A percentile compares a stretch with the other conserved stretches of the same genome.
These are phyloP conservation scores for Lasioglossum figueresi DNA, from an alignment of 2,888 invertebrate genomes.

Conservation along the genomic window DNA sequence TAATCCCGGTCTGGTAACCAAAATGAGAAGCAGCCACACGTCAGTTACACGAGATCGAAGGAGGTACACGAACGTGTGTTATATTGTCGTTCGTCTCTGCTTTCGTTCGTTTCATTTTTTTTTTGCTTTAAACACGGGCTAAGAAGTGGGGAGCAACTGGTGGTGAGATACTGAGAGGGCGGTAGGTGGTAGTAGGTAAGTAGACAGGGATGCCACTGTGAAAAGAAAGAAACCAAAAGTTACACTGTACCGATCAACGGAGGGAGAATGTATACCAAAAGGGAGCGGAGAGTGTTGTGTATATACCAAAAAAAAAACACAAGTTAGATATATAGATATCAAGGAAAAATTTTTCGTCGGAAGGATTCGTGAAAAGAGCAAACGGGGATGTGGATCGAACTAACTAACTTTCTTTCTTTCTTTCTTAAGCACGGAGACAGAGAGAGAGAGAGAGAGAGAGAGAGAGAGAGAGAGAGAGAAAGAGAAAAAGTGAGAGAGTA, in stretches of 20 bases:
- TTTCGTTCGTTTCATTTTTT: slow-evolving; percentile 14
- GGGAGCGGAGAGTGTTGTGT: not conserved
- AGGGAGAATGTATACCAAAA: slow-evolving; percentile 5
- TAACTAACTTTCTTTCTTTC: slow-evolving; percentile 17
- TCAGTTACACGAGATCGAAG: slow-evolving; percentile 73
- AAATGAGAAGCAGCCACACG: slow-evolving; percentile 74
- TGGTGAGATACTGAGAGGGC: slow-evolving; percentile 46
- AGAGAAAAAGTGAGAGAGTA: slow-evolving; percentile 3
- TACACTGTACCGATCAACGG: slow-evolving; percentile 16
- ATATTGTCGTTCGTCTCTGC: slow-evolving; percentile 9
- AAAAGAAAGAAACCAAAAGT: slow-evolving; percentile 25
- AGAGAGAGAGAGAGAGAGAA: not conserved
- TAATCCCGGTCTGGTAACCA: slow-evolving; percentile 89
- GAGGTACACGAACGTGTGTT: slow-evolving; percentile 31
- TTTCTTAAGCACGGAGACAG: slow-evolving; percentile 19
- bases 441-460: not conserved
- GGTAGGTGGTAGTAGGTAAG: slow-evolving; percentile 39
- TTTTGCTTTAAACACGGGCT: slow-evolving; percentile 57
- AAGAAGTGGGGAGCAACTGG: slow-evolving; percentile 31
- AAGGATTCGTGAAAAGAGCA: slow-evolving; percentile 8
- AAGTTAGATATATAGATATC: not conserved
- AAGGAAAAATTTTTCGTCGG: not conserved
- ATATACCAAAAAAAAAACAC: slow-evolving; percentile 18
- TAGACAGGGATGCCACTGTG: slow-evolving; percentile 46
- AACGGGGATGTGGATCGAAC: not conserved